A percentile compares a stretch with the other conserved stretches of the same genome.
These are phyloP conservation scores for Tetramorium bicarinatum DNA, from an alignment of 2,888 invertebrate genomes.

Conservation along the genomic window DNA sequence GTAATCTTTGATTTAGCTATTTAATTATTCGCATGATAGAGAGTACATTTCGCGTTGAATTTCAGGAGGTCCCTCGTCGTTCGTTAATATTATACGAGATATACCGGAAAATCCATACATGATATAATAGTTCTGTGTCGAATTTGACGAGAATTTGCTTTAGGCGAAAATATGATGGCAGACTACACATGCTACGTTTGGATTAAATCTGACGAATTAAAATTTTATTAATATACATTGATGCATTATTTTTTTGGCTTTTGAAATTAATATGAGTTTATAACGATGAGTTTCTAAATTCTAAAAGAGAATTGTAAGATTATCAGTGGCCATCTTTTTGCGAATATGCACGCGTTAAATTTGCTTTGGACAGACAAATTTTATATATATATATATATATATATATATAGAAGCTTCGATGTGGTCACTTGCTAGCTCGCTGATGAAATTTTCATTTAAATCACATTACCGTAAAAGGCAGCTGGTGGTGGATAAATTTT, in stretches of 20 bases:
- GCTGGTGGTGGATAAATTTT: conserved; percentile 17
- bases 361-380: conserved; percentile 7
- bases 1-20: conserved; percentile 46
- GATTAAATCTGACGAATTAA: neutral
- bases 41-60: conserved; percentile 5
- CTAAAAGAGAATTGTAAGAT: neutral
- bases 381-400: neutral
- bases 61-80: neutral
- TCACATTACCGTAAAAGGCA: conserved; percentile 27
- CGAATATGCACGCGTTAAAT: conserved; percentile 1
- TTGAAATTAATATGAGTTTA: neutral
- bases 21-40: conserved; percentile 39
- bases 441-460: conserved; percentile 44
- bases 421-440: conserved; percentile 36
- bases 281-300: neutral
- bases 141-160: conserved; percentile 9
- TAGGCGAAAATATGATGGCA: neutral
- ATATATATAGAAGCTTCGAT: conserved; percentile 5
- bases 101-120: conserved; percentile 19
- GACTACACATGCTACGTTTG: neutral
- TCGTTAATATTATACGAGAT: conserved; percentile 26
- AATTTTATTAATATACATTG: conserved; percentile 23
- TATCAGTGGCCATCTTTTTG: neutral
- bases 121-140: neutral
- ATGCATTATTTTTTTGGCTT: neutral